Evolutionary conservation across 2,113 vertebrate species (phyloP).

Genomic region (Cheirogaleus medius): DNA sequence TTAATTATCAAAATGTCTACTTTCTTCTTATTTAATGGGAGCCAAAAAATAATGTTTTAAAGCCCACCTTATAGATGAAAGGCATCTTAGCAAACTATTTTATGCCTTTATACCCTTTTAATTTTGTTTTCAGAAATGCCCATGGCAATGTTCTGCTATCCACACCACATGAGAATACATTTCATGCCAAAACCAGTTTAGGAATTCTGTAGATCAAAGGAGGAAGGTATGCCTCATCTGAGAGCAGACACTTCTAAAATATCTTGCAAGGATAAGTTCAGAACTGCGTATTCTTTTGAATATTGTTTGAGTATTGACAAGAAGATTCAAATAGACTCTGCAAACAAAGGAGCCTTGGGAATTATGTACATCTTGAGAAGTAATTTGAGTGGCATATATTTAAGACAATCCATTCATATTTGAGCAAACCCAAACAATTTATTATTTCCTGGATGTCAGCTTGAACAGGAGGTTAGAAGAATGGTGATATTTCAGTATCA

Average conservation of each 20-base stretch:
- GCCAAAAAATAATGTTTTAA: not conserved
- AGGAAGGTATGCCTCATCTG: not conserved
- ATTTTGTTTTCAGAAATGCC: not conserved
- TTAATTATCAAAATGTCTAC: not conserved
- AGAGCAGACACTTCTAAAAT: slow-evolving; percentile 16
- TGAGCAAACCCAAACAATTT: slow-evolving; percentile 29
- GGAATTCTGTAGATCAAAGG: slow-evolving; percentile 25
- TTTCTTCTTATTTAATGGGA: not conserved
- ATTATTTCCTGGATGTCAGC: not conserved
- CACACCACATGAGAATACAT: not conserved
- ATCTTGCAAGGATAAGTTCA: not conserved
- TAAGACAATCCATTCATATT: slow-evolving; percentile 17
- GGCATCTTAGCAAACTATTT: not conserved
- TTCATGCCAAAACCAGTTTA: slow-evolving; percentile 11
- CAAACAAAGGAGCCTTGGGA: not conserved
- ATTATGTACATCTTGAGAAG: not conserved
- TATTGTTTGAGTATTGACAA: not conserved
- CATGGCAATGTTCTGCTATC: not conserved
- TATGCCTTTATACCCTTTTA: not conserved
- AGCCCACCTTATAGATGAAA: not conserved
- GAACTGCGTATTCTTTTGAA: not conserved
- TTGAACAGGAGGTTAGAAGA: not conserved
- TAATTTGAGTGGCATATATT: slow-evolving; percentile 45
- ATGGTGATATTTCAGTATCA: not conserved
- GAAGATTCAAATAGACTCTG: not conserved